phyloP scores from a whole-genome alignment of 2,888 invertebrate genomes.

The Aplocera efformata region DNA sequence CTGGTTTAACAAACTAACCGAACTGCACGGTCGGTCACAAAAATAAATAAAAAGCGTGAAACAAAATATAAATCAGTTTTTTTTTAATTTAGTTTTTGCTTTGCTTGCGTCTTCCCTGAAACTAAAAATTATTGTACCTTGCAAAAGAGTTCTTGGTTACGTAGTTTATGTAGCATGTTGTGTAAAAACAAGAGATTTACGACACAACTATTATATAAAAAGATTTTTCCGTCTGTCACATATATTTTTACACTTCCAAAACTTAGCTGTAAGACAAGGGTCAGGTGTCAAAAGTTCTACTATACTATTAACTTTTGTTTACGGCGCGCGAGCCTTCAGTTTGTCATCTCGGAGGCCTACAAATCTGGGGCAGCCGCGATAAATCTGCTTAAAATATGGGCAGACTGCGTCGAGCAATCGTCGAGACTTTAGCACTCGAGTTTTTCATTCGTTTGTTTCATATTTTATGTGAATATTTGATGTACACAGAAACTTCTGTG shows the following conservation, averaged over 20 bases:
- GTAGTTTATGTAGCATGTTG: no score
- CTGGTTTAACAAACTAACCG: no score
- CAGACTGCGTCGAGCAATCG: slow-evolving; percentile 23
- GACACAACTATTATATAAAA: no score
- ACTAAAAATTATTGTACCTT: no score
- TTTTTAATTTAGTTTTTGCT: no score
- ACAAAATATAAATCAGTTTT: no score
- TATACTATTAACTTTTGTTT: slow-evolving; percentile 49
- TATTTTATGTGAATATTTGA: slow-evolving; percentile 16
- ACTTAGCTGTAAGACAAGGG: slow-evolving; percentile 22
- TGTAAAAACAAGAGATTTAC: no score
- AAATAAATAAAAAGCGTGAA: no score
- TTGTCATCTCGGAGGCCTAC: slow-evolving; percentile 45
- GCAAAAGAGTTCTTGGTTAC: no score
- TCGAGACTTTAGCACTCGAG: slow-evolving; percentile 22
- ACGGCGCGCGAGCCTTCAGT: slow-evolving; percentile 29
- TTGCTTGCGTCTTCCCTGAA: no score
- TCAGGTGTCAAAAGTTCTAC: slow-evolving; percentile 27
- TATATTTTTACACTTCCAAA: slow-evolving; percentile 11
- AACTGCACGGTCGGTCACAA: no score
- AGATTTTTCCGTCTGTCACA: not conserved
- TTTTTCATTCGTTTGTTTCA: slow-evolving; percentile 12
- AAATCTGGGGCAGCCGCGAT: slow-evolving; percentile 40
- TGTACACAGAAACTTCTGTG: slow-evolving; percentile 7
- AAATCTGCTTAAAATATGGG: slow-evolving; percentile 37